Evolutionary conservation across 2,888 invertebrate genomes (phyloP), one percentile per base, ranked within the genome.

Genomic region (Synergus gifuensis): DNA sequence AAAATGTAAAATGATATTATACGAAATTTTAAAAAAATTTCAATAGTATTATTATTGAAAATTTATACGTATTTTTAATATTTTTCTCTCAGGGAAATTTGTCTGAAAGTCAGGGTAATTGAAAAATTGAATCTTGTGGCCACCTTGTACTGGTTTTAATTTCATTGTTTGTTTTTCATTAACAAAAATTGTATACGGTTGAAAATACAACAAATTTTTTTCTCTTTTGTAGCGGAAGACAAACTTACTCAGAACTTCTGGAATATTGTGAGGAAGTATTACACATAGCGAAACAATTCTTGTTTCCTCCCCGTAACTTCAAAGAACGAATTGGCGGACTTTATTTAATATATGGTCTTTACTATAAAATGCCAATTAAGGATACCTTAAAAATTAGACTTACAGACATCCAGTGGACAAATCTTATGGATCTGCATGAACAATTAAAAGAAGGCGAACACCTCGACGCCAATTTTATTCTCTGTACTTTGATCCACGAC

Each of bases 201-300:
- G 9, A 5, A 0, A 11, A 44, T 69, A 49, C 8, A 18, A 76
- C 14, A n/a, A 64, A 18, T 78, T 11, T 76, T 78, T 12, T 64
- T 44, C 62, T 18, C 28, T 5, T 18, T 86, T 82, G 12, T 77
- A 91, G 91, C 2, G 85, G 88, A 28, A 85, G 88, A 66, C 86
- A 83, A 80, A 85, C 83, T 42, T 85, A 86, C 62, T 77, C 83
- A 9, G 89, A 91, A 77, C 79, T 90, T 40, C 77, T 88, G 2
- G 88, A 89, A 87, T 91, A 91, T 83, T 91, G 90, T n/a, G 90
- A 91, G 82, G 91, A 92, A 82, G 82, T 87, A 28, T 81, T 92
- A 16, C 79, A 87, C 3, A 82, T 90, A 60, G 88, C 88, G 2
- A 92, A 91, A 77, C 86, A 89, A 69, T 90, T 90, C 78, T 76